Evolutionary conservation across 2,888 invertebrate genomes (phyloP), one percentile per base, ranked within the genome.

Genomic region (Pedicia rivosa): DNA sequence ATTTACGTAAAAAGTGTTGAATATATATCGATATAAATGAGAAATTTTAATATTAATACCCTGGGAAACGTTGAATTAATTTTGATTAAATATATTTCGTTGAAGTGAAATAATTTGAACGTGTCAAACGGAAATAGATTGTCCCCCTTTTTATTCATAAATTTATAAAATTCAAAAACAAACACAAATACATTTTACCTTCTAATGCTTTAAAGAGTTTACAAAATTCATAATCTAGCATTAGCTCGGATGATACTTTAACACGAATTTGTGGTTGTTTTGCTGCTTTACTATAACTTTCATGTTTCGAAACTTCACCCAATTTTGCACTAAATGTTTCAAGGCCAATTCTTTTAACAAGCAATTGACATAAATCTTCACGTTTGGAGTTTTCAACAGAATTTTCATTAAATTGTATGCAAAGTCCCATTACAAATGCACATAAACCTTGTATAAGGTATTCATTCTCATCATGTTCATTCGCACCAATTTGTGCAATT

Each of bases 191-290:
- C n/a, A n/a, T n/a, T 59, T 56, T 48, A 75, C 77, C 66, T 63
- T 86, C 86, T 22, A 83, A 59, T 2, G 70, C 71, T 59, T 91
- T 95, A 56, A 90, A 87, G 17, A 95, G 65, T 52, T 78, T 76
- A 51, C 94, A 92, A 65, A 95, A 98, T 62, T 94, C 90, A 56
- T 86, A 88, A 59, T 98, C 97, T 28, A 98, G 68, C 37, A 94
- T 64, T 13, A 95, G 68, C 43, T 95, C 92, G 1, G 65, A 64
- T 3, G 84, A 65, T 37, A 71, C 66, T 55, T 77, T 78, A 9
- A 79, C 82, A 30, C 77, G 69, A 20, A 87, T 72, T 60, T 95
- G 92, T 1, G 97, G 92, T 50, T 87, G 87, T 56, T 97, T 95
- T 14, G 88, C 78, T 12, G 95, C 90, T 51, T 78, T 74, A 38